Conservation (phyloP, 2,797 vertebrate species). For the Philypnodon macrostomus region DNA sequence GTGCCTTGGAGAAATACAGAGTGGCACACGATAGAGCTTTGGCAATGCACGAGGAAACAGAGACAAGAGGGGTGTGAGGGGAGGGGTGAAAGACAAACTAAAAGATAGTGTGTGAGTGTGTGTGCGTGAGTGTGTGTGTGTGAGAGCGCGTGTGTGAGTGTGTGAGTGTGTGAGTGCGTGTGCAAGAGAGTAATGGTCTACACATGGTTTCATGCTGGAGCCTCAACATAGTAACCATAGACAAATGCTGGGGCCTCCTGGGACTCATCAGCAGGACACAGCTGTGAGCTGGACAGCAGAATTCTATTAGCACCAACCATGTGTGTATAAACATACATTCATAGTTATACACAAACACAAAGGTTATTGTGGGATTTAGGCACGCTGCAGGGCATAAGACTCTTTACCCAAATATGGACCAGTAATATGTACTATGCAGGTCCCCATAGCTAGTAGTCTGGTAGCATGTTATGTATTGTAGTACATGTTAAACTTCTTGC, state of each 20-base stretch:
- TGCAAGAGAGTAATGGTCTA: constrained; percentile 69
- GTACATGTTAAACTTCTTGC: too few relatives aligned
- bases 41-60: constrained; percentile 47
- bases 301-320: constrained; percentile 79
- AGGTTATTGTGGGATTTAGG: constrained; percentile 50
- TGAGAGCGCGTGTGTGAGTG: constrained; percentile 30
- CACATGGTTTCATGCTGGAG: constrained; percentile 78
- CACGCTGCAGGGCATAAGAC: constrained; percentile 36
- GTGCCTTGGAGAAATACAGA: constrained; percentile 48
- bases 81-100: constrained; percentile 39
- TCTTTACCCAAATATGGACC: constrained; percentile 15
- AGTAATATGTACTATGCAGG: not conserved
- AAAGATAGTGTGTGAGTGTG: constrained; percentile 29
- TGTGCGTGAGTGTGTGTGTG: constrained; percentile 44
- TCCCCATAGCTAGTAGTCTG: not conserved
- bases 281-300: constrained; percentile 81
- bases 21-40: constrained; percentile 65
- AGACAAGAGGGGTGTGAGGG: constrained; percentile 10
- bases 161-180: constrained; percentile 29
- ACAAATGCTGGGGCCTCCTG: constrained; percentile 78
- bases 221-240: constrained; percentile 80
- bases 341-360: constrained; percentile 13
- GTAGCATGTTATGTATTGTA: too few relatives aligned
- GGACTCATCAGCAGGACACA: constrained; percentile 81
- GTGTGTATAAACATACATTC: constrained; percentile 28